Conservation (phyloP, 2,797 vertebrate genomes). For the Fistularia tabacaria region DNA sequence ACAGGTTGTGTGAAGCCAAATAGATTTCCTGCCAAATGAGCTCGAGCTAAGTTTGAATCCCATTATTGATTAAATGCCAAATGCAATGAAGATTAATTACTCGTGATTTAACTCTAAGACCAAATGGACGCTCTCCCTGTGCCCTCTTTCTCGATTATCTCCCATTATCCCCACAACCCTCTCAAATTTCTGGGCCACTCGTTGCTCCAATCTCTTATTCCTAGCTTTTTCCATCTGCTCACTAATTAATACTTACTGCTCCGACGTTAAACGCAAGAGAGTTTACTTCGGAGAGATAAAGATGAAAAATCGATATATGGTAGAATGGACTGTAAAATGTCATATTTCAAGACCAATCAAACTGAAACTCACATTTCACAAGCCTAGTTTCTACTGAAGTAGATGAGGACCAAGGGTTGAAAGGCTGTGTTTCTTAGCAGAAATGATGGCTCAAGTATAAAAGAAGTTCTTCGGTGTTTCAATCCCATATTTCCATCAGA, state of each 20-base stretch:
- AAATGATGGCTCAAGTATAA: too few relatives aligned
- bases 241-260: slow-evolving; percentile 28
- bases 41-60: slow-evolving; percentile 62
- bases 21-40: slow-evolving; percentile 68
- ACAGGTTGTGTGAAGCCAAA: slow-evolving; percentile 63
- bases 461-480: too few relatives aligned
- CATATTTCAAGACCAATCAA: too few relatives aligned
- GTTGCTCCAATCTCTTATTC: slow-evolving; percentile 34
- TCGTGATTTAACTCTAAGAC: slow-evolving; percentile 61
- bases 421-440: too few relatives aligned
- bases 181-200: slow-evolving; percentile 33
- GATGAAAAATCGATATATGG: neutral
- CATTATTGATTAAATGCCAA: slow-evolving; percentile 70
- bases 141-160: slow-evolving; percentile 61
- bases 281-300: neutral
- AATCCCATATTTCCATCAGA: too few relatives aligned
- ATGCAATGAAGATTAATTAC: slow-evolving; percentile 71
- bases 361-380: too few relatives aligned
- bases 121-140: slow-evolving; percentile 44
- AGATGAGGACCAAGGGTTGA: too few relatives aligned
- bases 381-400: too few relatives aligned
- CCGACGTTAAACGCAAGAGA: slow-evolving; percentile 18
- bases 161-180: slow-evolving; percentile 53
- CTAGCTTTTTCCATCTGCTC: slow-evolving; percentile 17
- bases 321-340: too few relatives aligned